phyloP scores from a whole-genome alignment of 2,888 invertebrate species.

The Tenthredo distinguenda region DNA sequence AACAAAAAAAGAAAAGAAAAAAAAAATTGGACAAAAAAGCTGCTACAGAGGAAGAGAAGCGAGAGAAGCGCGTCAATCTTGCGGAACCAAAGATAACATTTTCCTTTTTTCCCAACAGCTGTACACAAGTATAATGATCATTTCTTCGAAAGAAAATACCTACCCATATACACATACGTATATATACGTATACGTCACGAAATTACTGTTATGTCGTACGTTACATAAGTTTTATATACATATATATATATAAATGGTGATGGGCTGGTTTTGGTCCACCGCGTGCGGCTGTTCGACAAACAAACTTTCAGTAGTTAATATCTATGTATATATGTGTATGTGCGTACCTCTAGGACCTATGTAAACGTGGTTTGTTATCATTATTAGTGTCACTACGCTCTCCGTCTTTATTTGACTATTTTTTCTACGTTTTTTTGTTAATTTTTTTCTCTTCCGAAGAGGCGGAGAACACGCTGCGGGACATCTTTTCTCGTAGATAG shows the following conservation, averaged over 20 bases:
- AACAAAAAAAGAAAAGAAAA: neutral
- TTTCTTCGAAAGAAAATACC: slow-evolving; percentile 2
- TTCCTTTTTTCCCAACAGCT: neutral
- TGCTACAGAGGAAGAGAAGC: too few relatives aligned
- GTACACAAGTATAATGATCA: neutral
- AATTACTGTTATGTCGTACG: neutral
- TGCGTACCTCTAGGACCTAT: neutral
- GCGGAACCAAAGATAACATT: neutral
- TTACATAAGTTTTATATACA: neutral
- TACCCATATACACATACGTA: too few relatives aligned
- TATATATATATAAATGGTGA: neutral
- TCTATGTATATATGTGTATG: neutral
- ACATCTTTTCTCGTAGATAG: neutral
- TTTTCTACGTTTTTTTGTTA: neutral
- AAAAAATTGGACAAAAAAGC: neutral
- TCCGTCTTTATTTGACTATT: neutral
- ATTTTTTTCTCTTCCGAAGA: neutral
- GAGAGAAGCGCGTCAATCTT: neutral
- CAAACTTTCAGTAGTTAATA: neutral
- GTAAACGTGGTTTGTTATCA: slow-evolving; percentile 1
- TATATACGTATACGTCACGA: too few relatives aligned
- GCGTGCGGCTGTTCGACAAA: neutral
- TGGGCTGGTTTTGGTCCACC: too few relatives aligned
- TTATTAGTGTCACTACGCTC: neutral
- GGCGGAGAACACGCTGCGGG: neutral